phyloP scores from a whole-genome alignment of 1,140 invertebrate genomes.

The Drosophila sp. region DNA sequence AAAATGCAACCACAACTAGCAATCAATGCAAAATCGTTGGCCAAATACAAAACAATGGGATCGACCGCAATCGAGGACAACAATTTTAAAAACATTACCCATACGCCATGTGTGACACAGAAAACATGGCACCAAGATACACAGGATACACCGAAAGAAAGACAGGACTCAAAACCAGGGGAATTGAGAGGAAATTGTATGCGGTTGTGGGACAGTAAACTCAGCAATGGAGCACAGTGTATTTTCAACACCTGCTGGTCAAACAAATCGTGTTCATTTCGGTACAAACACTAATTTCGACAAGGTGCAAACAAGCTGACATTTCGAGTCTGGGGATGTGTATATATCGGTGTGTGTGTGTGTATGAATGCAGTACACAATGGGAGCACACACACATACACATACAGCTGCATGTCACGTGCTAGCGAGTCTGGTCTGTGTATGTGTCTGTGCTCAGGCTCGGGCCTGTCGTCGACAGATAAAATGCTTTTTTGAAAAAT shows the following conservation, averaged over 20 bases:
- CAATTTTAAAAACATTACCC: slow-evolving; percentile 80
- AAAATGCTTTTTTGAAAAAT: slow-evolving; percentile 80
- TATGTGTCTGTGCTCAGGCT: slow-evolving; percentile 40
- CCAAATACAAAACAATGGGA: slow-evolving; percentile 46
- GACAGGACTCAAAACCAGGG: not conserved
- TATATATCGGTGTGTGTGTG: slow-evolving; percentile 43
- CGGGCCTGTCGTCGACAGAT: slow-evolving; percentile 76
- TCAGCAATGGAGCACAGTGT: slow-evolving; percentile 57
- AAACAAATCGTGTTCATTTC: slow-evolving; percentile 82
- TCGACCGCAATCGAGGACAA: slow-evolving; percentile 60
- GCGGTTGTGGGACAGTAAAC: slow-evolving; percentile 36
- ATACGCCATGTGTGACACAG: slow-evolving; percentile 66
- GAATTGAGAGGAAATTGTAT: slow-evolving; percentile 3
- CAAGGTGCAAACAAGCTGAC: slow-evolving; percentile 82
- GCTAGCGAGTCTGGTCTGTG: slow-evolving; percentile 32
- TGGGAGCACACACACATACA: slow-evolving; percentile 16
- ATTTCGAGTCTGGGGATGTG: slow-evolving; percentile 27
- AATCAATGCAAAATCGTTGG: slow-evolving; percentile 50
- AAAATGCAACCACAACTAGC: slow-evolving; percentile 1
- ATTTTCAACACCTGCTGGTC: slow-evolving; percentile 82
- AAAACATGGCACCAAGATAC: slow-evolving; percentile 33
- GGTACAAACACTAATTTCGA: slow-evolving; percentile 82
- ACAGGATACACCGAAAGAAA: slow-evolving; percentile 18
- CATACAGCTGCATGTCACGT: slow-evolving; percentile 33
- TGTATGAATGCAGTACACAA: slow-evolving; percentile 9